Base-by-base conservation (phyloP, 2,797 vertebrate species). In the Atherinosoma microstoma region DNA sequence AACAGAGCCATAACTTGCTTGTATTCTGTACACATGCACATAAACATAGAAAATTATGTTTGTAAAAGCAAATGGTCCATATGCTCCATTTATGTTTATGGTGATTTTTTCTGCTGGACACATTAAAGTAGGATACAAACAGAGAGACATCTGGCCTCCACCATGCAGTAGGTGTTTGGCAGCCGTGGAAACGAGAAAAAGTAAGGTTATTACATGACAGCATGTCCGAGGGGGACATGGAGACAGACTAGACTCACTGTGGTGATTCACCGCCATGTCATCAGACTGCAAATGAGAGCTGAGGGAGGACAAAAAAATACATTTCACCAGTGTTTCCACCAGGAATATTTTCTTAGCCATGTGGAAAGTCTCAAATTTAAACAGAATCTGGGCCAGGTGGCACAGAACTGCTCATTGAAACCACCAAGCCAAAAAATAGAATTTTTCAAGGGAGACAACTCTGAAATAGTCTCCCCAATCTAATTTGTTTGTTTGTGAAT, bases 231-330 rank as follows among this genome's bases (percentile, higher is more conserved):
- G 30, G 84, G 84, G 79, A 86, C 77, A 49, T 27, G 36, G 61
- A 85, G 54, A 82, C 64, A 32, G 74, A 80, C 75, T 36, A 64
- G 45, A 70, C 66, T 54, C 29, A 66, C 54, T 70, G 79, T 16
- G 30, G 80, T 83, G 87, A 92, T 86, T 91, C 88, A 88, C 77
- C 76, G 58, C 74, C 70, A 70, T 85, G 82, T 76, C 83, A 87
- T 62, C 11, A 4, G 72, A 68, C 82, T 78, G 70, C 71, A 87
- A 88, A 88, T 81, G 66, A 83, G 83, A 68, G 49, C 74, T 67
- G 80, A 47, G 76, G 82, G 77, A 79, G 64, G 70, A 78, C 58
- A 51, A 65, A 80, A 75, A 42, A 42, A 85, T 57, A 80, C 59
- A 87, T 79, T 73, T 83, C 61, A 64, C 56, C 69, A 58, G 65